phyloP scores from a whole-genome alignment of 2,888 invertebrate genomes.

The Drosophila pseudotakahashii region DNA sequence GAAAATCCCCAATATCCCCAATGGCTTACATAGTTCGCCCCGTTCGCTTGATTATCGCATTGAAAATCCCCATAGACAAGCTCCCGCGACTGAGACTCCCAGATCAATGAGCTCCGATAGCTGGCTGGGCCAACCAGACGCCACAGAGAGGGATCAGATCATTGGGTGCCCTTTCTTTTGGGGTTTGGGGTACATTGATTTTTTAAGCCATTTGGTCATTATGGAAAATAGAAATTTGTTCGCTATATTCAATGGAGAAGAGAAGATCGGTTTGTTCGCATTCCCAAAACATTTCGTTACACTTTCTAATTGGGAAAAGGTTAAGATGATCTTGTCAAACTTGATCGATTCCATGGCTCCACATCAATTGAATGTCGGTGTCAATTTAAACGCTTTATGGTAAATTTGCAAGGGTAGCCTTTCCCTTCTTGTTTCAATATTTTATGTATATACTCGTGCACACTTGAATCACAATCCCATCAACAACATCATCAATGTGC shows the following conservation, averaged over 20 bases:
- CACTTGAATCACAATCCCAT: conserved; percentile 44
- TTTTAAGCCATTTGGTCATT: not conserved
- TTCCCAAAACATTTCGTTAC: conserved; percentile 20
- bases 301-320: conserved; percentile 28
- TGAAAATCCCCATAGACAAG: conserved; percentile 32
- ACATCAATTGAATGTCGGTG: not conserved
- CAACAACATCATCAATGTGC: conserved; percentile 58
- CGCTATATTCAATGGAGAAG: not conserved
- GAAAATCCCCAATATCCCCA: conserved; percentile 18
- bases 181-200: conserved; percentile 4
- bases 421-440: conserved; percentile 17
- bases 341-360: conserved; percentile 16
- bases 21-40: conserved; percentile 20
- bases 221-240: not conserved
- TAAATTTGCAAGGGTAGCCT: conserved; percentile 27
- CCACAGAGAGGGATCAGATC: conserved; percentile 38
- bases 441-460: conserved; percentile 8
- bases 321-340: conserved; percentile 22
- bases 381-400: not conserved
- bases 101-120: conserved; percentile 69
- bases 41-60: conserved; percentile 33
- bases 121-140: conserved; percentile 34
- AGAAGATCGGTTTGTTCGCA: conserved; percentile 4
- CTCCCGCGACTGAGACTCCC: conserved; percentile 37
- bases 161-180: conserved; percentile 1